Conservation (phyloP, 1,140 invertebrate species). For the Drosophila subpulchrella region DNA sequence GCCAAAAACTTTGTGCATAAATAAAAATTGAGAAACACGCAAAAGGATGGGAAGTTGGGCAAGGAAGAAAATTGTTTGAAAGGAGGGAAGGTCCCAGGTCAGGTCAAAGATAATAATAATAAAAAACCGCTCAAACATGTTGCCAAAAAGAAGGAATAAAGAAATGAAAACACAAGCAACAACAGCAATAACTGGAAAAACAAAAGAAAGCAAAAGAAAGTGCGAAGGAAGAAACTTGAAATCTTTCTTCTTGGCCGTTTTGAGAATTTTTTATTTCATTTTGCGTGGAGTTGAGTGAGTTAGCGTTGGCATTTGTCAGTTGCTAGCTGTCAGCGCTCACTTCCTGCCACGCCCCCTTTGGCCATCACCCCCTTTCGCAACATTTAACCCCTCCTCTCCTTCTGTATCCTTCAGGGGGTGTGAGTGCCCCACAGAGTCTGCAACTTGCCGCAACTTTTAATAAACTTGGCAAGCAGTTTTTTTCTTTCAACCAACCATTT, state of each 20-base stretch:
- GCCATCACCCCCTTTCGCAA: neutral
- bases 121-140: constrained; percentile 69
- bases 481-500: constrained; percentile 31
- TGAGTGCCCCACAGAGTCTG: constrained; percentile 42
- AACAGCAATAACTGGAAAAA: constrained; percentile 36
- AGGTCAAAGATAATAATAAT: constrained; percentile 75
- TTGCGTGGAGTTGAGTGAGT: constrained; percentile 73
- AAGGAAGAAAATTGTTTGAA: constrained; percentile 3
- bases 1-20: constrained; percentile 56
- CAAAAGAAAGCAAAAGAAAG: constrained; percentile 45
- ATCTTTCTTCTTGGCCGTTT: constrained; percentile 55
- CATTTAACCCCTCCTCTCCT: neutral
- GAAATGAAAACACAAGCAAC: constrained; percentile 23
- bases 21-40: constrained; percentile 56
- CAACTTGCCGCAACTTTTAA: constrained; percentile 73
- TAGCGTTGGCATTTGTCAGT: constrained; percentile 80
- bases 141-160: constrained; percentile 51
- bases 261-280: constrained; percentile 65
- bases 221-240: constrained; percentile 44
- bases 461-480: constrained; percentile 70
- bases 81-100: constrained; percentile 19
- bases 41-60: constrained; percentile 19
- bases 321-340: constrained; percentile 68
- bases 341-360: constrained; percentile 43
- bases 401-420: neutral